Base-by-base conservation (phyloP, 2,113 vertebrate species). In the Percopsis transmontana region DNA sequence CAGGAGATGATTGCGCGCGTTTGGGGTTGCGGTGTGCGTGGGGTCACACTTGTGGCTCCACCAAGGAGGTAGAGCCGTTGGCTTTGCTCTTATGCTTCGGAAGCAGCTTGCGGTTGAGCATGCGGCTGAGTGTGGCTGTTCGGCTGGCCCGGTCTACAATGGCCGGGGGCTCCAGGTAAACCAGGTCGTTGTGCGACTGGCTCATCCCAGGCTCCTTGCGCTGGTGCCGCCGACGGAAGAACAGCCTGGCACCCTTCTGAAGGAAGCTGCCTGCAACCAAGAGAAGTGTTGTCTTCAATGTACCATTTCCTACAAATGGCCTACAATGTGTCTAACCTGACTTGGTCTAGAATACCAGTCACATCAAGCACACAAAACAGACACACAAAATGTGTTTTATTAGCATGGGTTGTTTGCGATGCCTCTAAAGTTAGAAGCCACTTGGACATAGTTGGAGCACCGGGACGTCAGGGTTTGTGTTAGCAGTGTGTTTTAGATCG, bases 151-250 rank as follows among this genome's bases (percentile, higher is more conserved):
- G 58, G 54, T 94, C 93, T 71, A 93, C 92, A 0, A 88, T 40
- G 14, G 88, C 54, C 0, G 94, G 91, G 67, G 94, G 94, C 85
- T 97, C 93, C 77, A 99, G 86, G 91, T 95, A 96, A 57, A 95
- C 93, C 48, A 99, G 93, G 88, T 98, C 96, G 0, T 97, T 98
- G 88, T 99, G 96, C 0, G 97, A 99, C 77, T 98, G 97, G 90
- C 96, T 99, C 95, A 99, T 94, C 12, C 96, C 94, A 0, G 96
- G 96, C 23, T 97, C 96, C 80, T 98, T 98, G 84, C 95, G 94
- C 75, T 95, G 96, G 67, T 96, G 95, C 6, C 95, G 88, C 50
- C 95, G 92, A 2, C 94, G 93, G 91, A 99, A 98, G 87, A 99
- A 98, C 24, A 99, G 90, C 90, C 94, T 98, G 0, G 96, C 95